Base-by-base conservation (phyloP, 2,113 vertebrate genomes). In the Rhea americana region DNA sequence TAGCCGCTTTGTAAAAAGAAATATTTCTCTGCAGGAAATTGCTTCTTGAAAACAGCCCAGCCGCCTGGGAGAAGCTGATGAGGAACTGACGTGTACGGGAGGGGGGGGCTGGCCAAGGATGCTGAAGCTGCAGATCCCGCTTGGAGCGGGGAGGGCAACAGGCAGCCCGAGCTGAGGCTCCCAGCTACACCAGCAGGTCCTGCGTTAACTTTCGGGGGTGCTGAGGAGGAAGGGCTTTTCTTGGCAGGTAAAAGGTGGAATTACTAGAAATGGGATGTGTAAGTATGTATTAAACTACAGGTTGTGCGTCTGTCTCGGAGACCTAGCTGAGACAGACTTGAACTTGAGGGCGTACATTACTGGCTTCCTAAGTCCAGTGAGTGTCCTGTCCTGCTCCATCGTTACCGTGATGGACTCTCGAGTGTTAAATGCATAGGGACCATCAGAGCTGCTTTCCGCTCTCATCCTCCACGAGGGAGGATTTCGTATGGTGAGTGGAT, bases 11-110 rank as follows among this genome's bases (percentile, higher is more conserved):
- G 81, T 35, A 81, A 24, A 78, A 91, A 91, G 89, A 86, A 91
- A 30, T 68, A 71, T 73, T 88, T 56, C 58, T 89, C 73, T 89
- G 89, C 89, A 91, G 94, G 94, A 96, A 96, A 90, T 74, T 61
- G 89, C 88, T 90, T n/a, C 92, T 88, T 81, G 83, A 77, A 58
- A 91, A 25, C 73, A 93, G 82, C 90, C 85, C 0, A 2, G n/a
- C 16, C 0, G 19, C 50, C 47, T 12, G 41, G 80, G 80, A 93
- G 94, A 74, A 74, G 83, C 88, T 83, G 82, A 82, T 0, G 51
- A 67, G 92, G 92, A 81, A 11, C 61, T 86, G 93, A 70, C 1
- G 11, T 51, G 74, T 5, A 66, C 0, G 0, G 0, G 13, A 4
- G 5, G 43, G 75, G 4, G 3, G 37, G 63, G 45, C 45, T 1